phyloP scores from a whole-genome alignment of 2,888 invertebrate genomes.

The Dascillus cervinus region DNA sequence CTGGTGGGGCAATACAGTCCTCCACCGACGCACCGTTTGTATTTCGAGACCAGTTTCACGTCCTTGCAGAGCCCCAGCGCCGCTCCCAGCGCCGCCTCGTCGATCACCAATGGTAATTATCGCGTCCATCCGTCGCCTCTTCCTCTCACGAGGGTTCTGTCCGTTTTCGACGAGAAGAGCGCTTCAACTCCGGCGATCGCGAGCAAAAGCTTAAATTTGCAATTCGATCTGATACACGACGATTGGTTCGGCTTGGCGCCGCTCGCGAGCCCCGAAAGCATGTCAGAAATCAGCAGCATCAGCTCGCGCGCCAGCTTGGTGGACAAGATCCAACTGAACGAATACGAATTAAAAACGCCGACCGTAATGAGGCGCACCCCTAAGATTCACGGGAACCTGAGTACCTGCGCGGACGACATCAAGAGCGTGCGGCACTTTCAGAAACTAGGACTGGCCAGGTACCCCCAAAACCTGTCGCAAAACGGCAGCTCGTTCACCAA shows the following conservation, averaged over 20 bases:
- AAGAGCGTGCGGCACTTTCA: constrained; percentile 50
- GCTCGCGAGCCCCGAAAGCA: constrained; percentile 72
- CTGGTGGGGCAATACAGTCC: constrained; percentile 14
- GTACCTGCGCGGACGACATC: constrained; percentile 59
- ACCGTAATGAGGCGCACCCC: constrained; percentile 57
- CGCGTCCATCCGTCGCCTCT: constrained; percentile 33
- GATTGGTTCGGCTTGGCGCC: constrained; percentile 68
- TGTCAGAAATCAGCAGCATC: constrained; percentile 74
- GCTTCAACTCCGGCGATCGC: constrained; percentile 6
- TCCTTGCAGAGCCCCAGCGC: constrained; percentile 44
- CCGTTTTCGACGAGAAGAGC: constrained; percentile 13
- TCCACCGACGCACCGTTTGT: constrained; percentile 51
- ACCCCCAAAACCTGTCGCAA: constrained; percentile 34
- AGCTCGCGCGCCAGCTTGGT: constrained; percentile 59
- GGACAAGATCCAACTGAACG: constrained; percentile 25
- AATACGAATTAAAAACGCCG: constrained; percentile 47
- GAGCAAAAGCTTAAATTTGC: neutral
- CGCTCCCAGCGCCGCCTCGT: constrained; percentile 32
- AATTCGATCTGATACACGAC: constrained; percentile 50
- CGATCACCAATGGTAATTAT: constrained; percentile 37
- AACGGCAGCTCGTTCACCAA: constrained; percentile 28
- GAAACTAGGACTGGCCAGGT: constrained; percentile 33
- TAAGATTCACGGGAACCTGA: constrained; percentile 56
- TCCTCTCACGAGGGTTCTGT: constrained; percentile 18
- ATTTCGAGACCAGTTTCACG: constrained; percentile 70